phyloP scores from a whole-genome alignment of 2,797 vertebrate genomes.

The Pristis pectinata region DNA sequence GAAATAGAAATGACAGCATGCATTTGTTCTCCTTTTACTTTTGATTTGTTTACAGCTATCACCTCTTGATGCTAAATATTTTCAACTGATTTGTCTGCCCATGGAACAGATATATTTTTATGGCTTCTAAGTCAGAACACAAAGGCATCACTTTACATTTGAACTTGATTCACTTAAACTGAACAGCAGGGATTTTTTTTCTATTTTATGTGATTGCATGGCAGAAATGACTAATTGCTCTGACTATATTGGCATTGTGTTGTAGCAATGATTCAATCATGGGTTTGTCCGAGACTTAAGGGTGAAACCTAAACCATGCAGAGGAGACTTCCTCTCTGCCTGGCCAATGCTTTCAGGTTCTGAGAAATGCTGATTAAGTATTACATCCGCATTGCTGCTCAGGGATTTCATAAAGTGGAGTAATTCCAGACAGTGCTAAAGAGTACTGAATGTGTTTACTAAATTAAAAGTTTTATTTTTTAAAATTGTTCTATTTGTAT shows the following conservation, averaged over 20 bases:
- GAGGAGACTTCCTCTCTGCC: slow-evolving; percentile 25
- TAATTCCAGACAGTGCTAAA: slow-evolving; percentile 77
- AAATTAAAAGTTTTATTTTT: slow-evolving; percentile 96
- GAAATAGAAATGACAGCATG: background rate
- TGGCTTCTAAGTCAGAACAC: background rate
- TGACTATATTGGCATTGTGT: slow-evolving; percentile 48
- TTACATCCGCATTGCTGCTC: slow-evolving; percentile 84
- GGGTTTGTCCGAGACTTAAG: slow-evolving; percentile 43
- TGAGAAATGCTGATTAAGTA: slow-evolving; percentile 49
- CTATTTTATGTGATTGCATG: slow-evolving; percentile 30
- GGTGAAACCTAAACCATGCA: slow-evolving; percentile 40
- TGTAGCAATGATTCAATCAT: slow-evolving; percentile 51
- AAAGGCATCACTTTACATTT: background rate
- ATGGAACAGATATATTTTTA: background rate
- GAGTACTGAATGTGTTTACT: slow-evolving; percentile 87
- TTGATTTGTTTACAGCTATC: background rate
- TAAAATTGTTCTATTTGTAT: slow-evolving; percentile 92
- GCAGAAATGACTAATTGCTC: slow-evolving; percentile 38
- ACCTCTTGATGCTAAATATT: background rate
- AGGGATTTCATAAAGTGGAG: slow-evolving; percentile 83
- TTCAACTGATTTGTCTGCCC: background rate
- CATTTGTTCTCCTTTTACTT: slow-evolving; percentile 18
- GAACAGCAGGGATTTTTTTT: slow-evolving; percentile 21
- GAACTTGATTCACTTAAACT: slow-evolving; percentile 9
- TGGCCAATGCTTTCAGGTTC: slow-evolving; percentile 42